Evolutionary conservation across 2,797 vertebrate genomes (phyloP), one percentile per base, ranked within the genome.

Genomic region (Gymnodraco acuticeps): DNA sequence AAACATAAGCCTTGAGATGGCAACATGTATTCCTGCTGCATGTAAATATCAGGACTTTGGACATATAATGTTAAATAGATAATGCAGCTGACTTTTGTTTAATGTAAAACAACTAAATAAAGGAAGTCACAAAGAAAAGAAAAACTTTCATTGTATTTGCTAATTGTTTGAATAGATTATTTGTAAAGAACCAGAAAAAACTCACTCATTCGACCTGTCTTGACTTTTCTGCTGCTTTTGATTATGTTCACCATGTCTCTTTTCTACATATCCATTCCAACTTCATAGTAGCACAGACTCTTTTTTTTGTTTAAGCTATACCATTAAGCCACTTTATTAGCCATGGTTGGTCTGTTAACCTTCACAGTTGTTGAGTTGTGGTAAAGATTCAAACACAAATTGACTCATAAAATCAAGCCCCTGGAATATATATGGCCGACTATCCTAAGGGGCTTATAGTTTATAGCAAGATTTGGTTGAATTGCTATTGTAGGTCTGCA

Each of bases 341-440:
- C 8, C 5, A 19, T 31, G 52, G 13, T 38, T 56, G n/a, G 31
- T 62, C 15, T 62, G 12, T 59, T 54, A 31, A 23, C 46, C 33
- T 38, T 50, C 3, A 15, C 0, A 0, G 16, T 47, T 64, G 54
- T 38, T 63, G 4, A 41, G 14, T 12, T 20, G 54, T 20, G 23
- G 13, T 23, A 10, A 55, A 77, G 19, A 48, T 19, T n/a, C 15
- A 75, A 59, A 63, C 33, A 56, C 23, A 48, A 56, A 33, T 42
- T 5, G 14, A 17, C 12, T n/a, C 9, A 23, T 3, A 19, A 10
- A 17, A n/a, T 70, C 6, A 0, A 2, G 15, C 19, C n/a, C 13
- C 15, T 54, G 1, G 11, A 64, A 54, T 17, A 33, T 14, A 27
- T 27, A 27, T 14, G 59, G 19, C 51, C 14, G 1, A 48, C 31